phyloP scores from a whole-genome alignment of 2,888 invertebrate genomes.

The Chelonus formosanus region DNA sequence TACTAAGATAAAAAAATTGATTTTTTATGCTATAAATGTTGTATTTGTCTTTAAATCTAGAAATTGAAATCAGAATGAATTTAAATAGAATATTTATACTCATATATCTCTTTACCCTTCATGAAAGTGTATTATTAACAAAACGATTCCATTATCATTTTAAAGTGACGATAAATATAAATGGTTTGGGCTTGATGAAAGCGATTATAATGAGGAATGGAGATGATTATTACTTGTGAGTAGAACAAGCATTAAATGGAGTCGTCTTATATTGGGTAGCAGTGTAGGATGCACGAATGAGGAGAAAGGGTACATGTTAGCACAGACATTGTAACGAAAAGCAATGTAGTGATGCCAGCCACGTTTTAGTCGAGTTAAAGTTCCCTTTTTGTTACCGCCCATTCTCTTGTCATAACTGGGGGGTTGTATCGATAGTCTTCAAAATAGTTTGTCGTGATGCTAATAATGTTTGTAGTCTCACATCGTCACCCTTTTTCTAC shows the following conservation, averaged over 20 bases:
- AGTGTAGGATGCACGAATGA: constrained; percentile 12
- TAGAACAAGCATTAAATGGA: constrained; percentile 4
- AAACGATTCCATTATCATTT: constrained; percentile 22
- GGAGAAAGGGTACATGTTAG: constrained; percentile 46
- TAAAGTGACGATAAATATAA: constrained; percentile 47
- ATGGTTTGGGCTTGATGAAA: constrained; percentile 38
- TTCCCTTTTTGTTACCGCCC: constrained; percentile 40
- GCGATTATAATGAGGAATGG: constrained; percentile 9
- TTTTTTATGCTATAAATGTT: no score
- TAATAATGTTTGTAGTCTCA: constrained; percentile 52
- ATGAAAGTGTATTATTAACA: not conserved
- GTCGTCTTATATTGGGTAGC: not conserved
- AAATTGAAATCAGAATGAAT: no score
- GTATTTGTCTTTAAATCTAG: no score
- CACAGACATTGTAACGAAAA: constrained; percentile 49
- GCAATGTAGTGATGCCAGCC: constrained; percentile 49
- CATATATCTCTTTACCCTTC: no score
- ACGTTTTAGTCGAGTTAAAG: constrained; percentile 50
- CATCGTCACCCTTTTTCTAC: constrained; percentile 22
- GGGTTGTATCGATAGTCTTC: constrained; percentile 52
- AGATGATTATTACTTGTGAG: not conserved
- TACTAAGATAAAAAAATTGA: no score
- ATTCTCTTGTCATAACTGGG: constrained; percentile 26
- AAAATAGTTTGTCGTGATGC: constrained; percentile 55
- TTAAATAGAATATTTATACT: no score